Percentiles rank a stretch among this genome's conserved stretches.
Conservation (phyloP, 2,113 vertebrate genomes). For the Centropristis striata region DNA sequence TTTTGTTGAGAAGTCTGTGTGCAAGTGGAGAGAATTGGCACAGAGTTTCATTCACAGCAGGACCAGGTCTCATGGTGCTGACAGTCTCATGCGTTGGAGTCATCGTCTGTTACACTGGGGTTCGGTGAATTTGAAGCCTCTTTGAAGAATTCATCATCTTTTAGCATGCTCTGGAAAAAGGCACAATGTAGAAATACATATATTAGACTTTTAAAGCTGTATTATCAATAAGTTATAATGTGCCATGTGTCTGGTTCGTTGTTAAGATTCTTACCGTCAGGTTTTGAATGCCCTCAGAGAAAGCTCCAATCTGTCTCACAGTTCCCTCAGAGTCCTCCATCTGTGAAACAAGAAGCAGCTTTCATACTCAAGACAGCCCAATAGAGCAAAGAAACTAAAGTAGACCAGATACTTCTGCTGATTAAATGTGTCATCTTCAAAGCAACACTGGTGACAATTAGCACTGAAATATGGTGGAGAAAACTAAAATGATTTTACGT, state of each 20-base stretch:
- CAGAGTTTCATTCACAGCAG: conserved; percentile 77
- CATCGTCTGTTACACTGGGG: conserved; percentile 93
- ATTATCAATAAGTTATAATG: not conserved
- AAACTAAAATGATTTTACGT: too few relatives aligned
- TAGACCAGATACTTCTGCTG: not conserved
- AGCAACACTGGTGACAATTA: not conserved
- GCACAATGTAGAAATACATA: conserved; percentile 24
- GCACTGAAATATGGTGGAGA: too few relatives aligned
- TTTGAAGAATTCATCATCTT: conserved; percentile 97
- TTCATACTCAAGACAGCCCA: not conserved
- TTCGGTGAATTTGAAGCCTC: conserved; percentile 91
- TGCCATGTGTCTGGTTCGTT: too few relatives aligned
- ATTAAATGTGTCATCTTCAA: not conserved
- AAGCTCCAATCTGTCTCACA: conserved; percentile 96
- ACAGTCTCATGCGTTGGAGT: conserved; percentile 90
- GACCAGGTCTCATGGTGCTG: conserved; percentile 49
- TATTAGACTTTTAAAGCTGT: not conserved
- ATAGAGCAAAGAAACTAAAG: not conserved
- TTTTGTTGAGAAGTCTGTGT: conserved; percentile 44
- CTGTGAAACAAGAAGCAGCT: conserved; percentile 74
- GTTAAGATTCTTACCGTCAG: conserved; percentile 89
- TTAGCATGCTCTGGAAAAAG: conserved; percentile 93
- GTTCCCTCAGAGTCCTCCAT: conserved; percentile 99
- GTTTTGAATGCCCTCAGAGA: conserved; percentile 99
- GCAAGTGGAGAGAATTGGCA: conserved; percentile 57